These are phyloP conservation scores for Pan paniscus DNA, from an alignment of 2,113 vertebrate species.

Conservation along the genomic window DNA sequence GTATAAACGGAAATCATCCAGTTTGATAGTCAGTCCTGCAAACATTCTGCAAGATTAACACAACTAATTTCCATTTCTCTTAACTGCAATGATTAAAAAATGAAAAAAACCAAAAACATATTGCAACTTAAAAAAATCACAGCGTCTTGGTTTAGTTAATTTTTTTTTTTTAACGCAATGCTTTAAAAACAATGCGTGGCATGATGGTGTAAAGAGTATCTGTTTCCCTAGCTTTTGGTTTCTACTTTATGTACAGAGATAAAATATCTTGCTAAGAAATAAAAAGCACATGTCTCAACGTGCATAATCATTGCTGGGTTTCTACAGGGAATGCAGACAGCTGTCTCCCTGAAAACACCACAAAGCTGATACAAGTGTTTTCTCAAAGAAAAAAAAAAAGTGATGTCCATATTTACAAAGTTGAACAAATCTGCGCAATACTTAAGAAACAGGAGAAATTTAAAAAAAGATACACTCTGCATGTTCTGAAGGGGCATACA, in stretches of 20 bases:
- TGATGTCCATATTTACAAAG: slow-evolving; percentile 89
- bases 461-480: slow-evolving; percentile 81
- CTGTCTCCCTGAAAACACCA: slow-evolving; percentile 79
- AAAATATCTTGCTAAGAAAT: slow-evolving; percentile 85
- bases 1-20: slow-evolving; percentile 82
- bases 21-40: slow-evolving; percentile 82
- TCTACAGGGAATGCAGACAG: slow-evolving; percentile 75
- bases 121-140: slow-evolving; percentile 70
- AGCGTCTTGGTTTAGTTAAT: slow-evolving; percentile 81
- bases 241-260: slow-evolving; percentile 88
- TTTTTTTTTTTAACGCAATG: slow-evolving; percentile 74
- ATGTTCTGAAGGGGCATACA: slow-evolving; percentile 90
- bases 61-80: slow-evolving; percentile 81
- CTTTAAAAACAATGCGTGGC: slow-evolving; percentile 86
- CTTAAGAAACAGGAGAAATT: slow-evolving; percentile 84
- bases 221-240: slow-evolving; percentile 87
- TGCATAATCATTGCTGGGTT: slow-evolving; percentile 81
- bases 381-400: slow-evolving; percentile 84
- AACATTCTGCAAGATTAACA: slow-evolving; percentile 82
- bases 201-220: slow-evolving; percentile 86
- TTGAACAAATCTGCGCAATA: slow-evolving; percentile 88
- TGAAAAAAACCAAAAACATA: slow-evolving; percentile 70
- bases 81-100: slow-evolving; percentile 78
- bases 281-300: slow-evolving; percentile 85
- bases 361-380: slow-evolving; percentile 85